Evolutionary conservation across 2,797 vertebrate species (phyloP), one percentile per base, ranked within the genome.

Genomic region (Lepus townsendii): DNA sequence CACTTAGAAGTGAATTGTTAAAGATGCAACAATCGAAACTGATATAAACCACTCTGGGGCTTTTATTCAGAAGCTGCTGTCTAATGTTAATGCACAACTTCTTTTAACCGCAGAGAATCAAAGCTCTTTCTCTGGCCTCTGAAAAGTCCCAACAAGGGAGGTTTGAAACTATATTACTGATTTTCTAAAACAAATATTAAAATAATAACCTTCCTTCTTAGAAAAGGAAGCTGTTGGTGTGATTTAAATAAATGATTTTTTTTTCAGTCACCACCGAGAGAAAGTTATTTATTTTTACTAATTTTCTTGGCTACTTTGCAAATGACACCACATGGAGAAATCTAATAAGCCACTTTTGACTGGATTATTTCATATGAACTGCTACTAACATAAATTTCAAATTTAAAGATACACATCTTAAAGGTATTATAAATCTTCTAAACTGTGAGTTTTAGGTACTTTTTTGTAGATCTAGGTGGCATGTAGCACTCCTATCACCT

Each of bases 1-100:
- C 73, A 92, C 79, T 96, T 92, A 93, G 54, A 95, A 93, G 88
- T 30, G 17, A 93, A 79, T 79, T 96, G 79, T 71, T 88, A 91
- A 86, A 85, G 73, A 95, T 35, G 66, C 47, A 86, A 93, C 54
- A 92, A 88, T 75, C 42, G 54, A 86, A 80, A 72, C 17, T n/a
- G 57, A 90, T 75, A 66, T 50, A 91, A 94, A 82, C 83, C 32
- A 65, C 50, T 95, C 86, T 47, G 62, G 54, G 30, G 50, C 52
- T 95, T 88, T 96, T 82, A 47, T 66, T 93, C 57, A 83, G 76
- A 77, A 79, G 35, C 69, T 76, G 91, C 93, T 89, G n/a, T 35
- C 72, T 78, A 88, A 95, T 65, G 38, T 87, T 82, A 89, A 92
- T 32, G 20, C 7, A 9, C 84, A 92, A 66, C 88, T 93, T 50